phyloP scores from a whole-genome alignment of 2,113 vertebrate species.

The Tonatia bakeri region DNA sequence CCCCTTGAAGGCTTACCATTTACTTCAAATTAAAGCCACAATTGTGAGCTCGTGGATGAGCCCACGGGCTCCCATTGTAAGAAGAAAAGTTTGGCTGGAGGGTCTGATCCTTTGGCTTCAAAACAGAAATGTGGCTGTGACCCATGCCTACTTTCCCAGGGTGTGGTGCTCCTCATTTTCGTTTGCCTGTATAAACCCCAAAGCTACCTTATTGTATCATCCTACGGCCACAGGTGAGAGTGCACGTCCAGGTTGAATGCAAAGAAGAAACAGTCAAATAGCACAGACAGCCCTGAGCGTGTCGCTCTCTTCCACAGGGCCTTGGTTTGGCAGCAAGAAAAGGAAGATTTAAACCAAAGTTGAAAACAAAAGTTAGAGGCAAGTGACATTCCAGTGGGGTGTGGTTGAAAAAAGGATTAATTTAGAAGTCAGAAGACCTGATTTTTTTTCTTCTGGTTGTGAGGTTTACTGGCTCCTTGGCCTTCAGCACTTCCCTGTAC shows the following conservation, averaged over 20 bases:
- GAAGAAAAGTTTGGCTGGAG: background rate
- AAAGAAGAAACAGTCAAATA: background rate
- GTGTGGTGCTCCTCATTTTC: background rate
- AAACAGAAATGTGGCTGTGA: background rate
- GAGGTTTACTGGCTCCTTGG: background rate
- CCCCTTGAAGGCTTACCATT: constrained; percentile 22
- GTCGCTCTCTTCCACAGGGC: background rate
- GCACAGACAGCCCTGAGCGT: background rate
- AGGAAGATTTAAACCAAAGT: background rate
- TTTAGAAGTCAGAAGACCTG: background rate
- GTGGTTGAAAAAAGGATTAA: background rate
- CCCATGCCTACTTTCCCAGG: background rate
- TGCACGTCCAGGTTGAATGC: background rate
- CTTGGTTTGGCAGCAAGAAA: background rate
- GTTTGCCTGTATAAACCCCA: background rate
- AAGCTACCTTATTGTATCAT: background rate
- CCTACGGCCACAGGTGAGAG: background rate
- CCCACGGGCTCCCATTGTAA: background rate
- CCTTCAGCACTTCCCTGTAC: background rate
- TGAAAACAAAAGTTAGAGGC: background rate
- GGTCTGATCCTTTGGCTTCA: background rate
- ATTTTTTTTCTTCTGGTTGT: background rate
- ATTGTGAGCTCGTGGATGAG: background rate
- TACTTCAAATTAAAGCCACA: background rate
- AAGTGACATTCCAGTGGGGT: background rate